Evolutionary conservation across 2,797 vertebrate genomes (phyloP), one percentile per base, ranked within the genome.

Genomic region (Bucorvus abyssinicus): DNA sequence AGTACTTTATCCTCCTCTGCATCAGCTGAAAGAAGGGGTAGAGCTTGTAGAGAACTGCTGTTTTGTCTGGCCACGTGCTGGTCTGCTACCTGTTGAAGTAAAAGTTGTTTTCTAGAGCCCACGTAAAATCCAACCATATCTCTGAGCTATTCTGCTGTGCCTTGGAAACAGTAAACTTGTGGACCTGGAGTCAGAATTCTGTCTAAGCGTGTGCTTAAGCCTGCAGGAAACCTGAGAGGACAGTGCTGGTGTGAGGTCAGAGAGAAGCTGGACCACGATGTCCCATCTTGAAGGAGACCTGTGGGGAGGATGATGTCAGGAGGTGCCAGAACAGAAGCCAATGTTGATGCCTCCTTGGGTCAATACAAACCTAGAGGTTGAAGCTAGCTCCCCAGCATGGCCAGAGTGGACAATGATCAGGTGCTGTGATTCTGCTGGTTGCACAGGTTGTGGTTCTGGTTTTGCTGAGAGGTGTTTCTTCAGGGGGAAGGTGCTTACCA

Each of bases 371-470:
- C 22, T 22, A 1, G 53, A 64, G 49, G 26, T 1, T 85, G 52
- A 67, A 30, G 7, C 14, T 89, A 9, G 14, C 47, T 79, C n/a
- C 22, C 7, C 14, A 12, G 34, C 2, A 5, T 1, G 1, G 26
- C 0, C 2, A 22, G 63, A 38, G 6, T 5, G 10, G 32, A 24
- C 52, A 3, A 16, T n/a, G 50, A 24, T 26, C 6, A 9, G 22
- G 12, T 3, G 1, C n/a, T 81, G 49, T 29, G 8, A 24, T 80
- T 74, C 56, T 67, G 36, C 74, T 76, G 44, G 22, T 60, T 29
- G 29, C 10, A 8, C 16, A 19, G 9, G 8, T 77, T 59, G 40
- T 36, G 29, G 6, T 42, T 88, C 44, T 64, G 26, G 17, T 71
- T 88, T 84, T 75, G 78, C 32, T 3, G 3, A n/a, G 50, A 71